Conservation (phyloP, 30 jellyfish, hydroid and myxozoan species). For the Aurelia aurita region DNA sequence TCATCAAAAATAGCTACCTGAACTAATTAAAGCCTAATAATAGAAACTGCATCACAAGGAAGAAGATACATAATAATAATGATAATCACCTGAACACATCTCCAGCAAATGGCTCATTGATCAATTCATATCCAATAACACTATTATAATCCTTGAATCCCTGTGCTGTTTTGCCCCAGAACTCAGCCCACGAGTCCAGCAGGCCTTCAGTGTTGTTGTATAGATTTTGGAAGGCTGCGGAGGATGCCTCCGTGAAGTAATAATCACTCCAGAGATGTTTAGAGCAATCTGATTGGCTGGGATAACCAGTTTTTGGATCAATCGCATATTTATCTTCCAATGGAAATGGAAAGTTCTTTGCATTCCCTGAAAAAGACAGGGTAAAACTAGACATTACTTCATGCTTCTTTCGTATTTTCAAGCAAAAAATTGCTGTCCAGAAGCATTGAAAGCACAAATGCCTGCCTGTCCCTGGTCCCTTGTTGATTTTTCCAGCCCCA, state of each 20-base stretch:
- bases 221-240: constrained; percentile 92
- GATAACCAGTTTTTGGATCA: constrained; percentile 92
- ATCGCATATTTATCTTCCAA: constrained; percentile 79
- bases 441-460: too few relatives aligned
- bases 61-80: too few relatives aligned
- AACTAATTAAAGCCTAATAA: too few relatives aligned
- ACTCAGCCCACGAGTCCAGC: constrained; percentile 92
- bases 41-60: too few relatives aligned
- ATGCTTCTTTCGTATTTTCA: too few relatives aligned
- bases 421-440: too few relatives aligned
- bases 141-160: constrained; percentile 74
- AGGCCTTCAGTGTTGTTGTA: constrained; percentile 95
- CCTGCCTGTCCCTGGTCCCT: too few relatives aligned
- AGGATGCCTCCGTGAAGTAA: constrained; percentile 95
- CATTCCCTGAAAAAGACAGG: constrained; percentile 59
- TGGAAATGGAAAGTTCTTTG: constrained; percentile 88
- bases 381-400: neutral
- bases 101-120: constrained; percentile 96
- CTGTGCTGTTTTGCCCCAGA: constrained; percentile 94
- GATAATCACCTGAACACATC: constrained; percentile 80
- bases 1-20: too few relatives aligned
- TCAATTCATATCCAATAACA: constrained; percentile 91
- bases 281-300: constrained; percentile 87
- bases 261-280: constrained; percentile 90
- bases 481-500: too few relatives aligned